Conservation (phyloP, 2,113 vertebrate genomes). For the Eonycteris spelaea region DNA sequence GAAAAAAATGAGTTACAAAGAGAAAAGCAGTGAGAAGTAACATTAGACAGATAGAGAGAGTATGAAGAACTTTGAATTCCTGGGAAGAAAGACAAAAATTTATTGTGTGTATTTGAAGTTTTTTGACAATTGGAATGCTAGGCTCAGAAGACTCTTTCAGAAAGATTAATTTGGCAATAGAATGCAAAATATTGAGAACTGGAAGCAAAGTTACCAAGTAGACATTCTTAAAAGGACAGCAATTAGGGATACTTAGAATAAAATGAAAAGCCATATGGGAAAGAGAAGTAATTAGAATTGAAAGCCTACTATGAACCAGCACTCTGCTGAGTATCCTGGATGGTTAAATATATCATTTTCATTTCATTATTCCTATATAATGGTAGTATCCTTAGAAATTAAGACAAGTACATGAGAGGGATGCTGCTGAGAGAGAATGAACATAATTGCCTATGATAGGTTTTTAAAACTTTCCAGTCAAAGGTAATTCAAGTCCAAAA, state of each 20-base stretch:
- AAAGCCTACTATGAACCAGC: background rate
- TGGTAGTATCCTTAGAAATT: background rate
- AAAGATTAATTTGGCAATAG: constrained; percentile 28
- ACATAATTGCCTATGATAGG: background rate
- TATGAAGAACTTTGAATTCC: background rate
- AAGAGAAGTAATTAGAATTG: background rate
- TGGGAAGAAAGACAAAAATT: background rate
- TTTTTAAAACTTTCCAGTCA: background rate
- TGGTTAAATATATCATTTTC: background rate
- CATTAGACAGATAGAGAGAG: background rate
- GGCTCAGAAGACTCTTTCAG: background rate
- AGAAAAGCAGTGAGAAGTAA: background rate
- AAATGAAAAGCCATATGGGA: background rate
- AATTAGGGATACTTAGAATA: background rate
- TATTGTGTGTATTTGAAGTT: background rate
- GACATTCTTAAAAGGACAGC: background rate
- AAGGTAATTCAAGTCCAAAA: background rate
- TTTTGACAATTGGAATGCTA: background rate
- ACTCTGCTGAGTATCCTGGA: background rate
- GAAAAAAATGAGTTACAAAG: background rate
- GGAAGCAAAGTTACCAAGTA: background rate
- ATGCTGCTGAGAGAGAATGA: background rate
- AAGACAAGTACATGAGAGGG: background rate
- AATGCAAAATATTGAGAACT: background rate
- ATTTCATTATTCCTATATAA: background rate